A percentile compares a stretch with the other conserved stretches of the same genome.
phyloP scores from a whole-genome alignment of 2,113 vertebrate genomes.

The Hoplias malabaricus region DNA sequence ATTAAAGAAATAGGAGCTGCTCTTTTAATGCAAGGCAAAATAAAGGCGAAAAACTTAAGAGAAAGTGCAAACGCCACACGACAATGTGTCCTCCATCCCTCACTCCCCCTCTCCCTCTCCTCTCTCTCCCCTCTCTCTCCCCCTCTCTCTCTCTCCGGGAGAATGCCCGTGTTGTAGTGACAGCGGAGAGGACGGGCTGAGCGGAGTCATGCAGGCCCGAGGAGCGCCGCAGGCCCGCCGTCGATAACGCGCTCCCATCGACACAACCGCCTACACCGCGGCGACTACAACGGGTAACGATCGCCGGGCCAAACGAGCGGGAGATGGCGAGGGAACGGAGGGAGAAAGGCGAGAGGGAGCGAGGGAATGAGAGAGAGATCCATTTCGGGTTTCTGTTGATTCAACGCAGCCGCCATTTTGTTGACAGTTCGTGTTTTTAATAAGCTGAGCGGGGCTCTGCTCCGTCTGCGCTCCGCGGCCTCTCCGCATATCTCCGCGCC shows the following conservation, averaged over 20 bases:
- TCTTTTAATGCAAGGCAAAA: neutral
- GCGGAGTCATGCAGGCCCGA: constrained; percentile 82
- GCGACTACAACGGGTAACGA: constrained; percentile 58
- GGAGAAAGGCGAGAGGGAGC: constrained; percentile 57
- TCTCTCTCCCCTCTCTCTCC: constrained; percentile 38
- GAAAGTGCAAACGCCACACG: constrained; percentile 40
- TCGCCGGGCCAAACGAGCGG: constrained; percentile 50
- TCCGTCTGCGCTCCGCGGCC: constrained; percentile 53
- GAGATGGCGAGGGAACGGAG: constrained; percentile 61
- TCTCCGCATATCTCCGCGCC: constrained; percentile 32
- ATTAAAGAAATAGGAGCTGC: neutral
- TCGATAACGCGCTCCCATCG: constrained; percentile 65
- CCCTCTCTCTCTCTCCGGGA: constrained; percentile 53
- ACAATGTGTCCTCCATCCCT: constrained; percentile 59
- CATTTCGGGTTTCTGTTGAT: constrained; percentile 82
- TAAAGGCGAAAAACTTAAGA: neutral
- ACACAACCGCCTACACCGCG: constrained; percentile 59
- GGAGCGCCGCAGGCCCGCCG: constrained; percentile 72
- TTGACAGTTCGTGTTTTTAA: constrained; percentile 80
- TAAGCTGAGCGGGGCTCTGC: constrained; percentile 67
- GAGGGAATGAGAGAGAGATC: constrained; percentile 72
- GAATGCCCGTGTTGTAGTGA: constrained; percentile 80
- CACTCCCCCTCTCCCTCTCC: constrained; percentile 13
- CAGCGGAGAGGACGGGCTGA: constrained; percentile 79
- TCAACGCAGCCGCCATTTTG: constrained; percentile 85